Base-by-base conservation (phyloP, 2,113 vertebrate genomes). In the Budorcas taxicolor region DNA sequence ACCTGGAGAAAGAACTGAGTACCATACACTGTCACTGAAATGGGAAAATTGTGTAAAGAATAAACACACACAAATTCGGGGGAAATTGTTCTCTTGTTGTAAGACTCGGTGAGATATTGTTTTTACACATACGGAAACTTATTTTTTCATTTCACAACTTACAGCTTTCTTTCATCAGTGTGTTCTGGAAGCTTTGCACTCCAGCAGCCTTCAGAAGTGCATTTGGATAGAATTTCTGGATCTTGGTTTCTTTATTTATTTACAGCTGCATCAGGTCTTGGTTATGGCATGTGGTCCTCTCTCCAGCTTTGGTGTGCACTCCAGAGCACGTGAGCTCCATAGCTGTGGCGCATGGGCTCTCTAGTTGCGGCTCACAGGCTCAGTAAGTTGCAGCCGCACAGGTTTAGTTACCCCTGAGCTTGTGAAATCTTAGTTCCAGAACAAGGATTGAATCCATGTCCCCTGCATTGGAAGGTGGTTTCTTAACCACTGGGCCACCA, bases 181-280 rank as follows among this genome's bases (percentile, higher is more conserved):
- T 9, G 29, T 36, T 40, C 29, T 0, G 4, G 33, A 43, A 21
- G 3, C 9, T 31, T 5, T 8, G 23, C 15, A 81, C 13, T 33
- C 58, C 8, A n/a, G 17, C 19, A 83, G 25, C 6, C n/a, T 58
- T 95, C 29, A 91, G 31, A 87, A 57, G 95, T 71, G 47, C 80
- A 96, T 82, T 91, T 40, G 57, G 50, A 55, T 53, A 83, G 9
- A 25, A 50, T 2, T 74, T 96, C 82, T 83, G 55, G 92, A 71
- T 16, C 33, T 47, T 25, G 14, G 19, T 43, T 76, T 76, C 40
- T 43, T 27, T 74, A 0, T 40, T 71, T 40, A 1, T 76, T 43
- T 43, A 76, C 40, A 14, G 2, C 71, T 14, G 5, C 23, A 76
- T 76, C 12, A 14, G 40, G 23, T 40, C 71, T 74, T 74, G 40